Evolutionary conservation across 2,113 vertebrate genomes (phyloP), one percentile per base, ranked within the genome.

Genomic region (Xiphophorus couchianus): DNA sequence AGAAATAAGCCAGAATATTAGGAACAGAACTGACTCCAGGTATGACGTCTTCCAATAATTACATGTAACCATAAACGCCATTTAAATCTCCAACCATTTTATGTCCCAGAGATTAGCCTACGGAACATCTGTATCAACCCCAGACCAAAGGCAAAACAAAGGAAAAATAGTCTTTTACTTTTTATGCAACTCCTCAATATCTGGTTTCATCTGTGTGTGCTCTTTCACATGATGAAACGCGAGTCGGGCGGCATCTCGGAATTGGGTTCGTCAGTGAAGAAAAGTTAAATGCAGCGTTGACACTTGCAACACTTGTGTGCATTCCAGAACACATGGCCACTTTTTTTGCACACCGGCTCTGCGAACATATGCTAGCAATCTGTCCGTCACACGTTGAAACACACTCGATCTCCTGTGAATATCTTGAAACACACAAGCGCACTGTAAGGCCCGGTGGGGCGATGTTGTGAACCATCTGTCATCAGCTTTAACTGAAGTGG

Each of bases 401-500:
- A 71, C 72, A 29, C 69, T 75, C 17, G 19, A 48, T 67, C 71
- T 69, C 72, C 78, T 42, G 73, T 71, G 63, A 80, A 82, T 61
- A 48, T 78, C 81, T 83, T 64, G 29, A 81, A 87, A 85, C 66
- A 80, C 83, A 71, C 77, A 61, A 35, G 68, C 73, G 54, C 61
- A 33, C 0, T 83, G 84, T 69, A n/a, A 64, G 77, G 69, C 31
- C 77, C 82, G 64, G 31, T 61, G 75, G 78, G 74, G 44, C 37
- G 33, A 13, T 84, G 79, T 84, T 85, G 89, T 84, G 76, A 87
- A 82, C 77, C 81, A 74, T 80, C 83, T 90, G 89, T 89, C 85
- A 63, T 78, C 88, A 89, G 86, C 88, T 89, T 79, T 66, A 71
- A 74, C 82, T 69, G 64, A 62, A 84, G 82, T 74, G 62, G 29